Conservation (phyloP, 1,140 invertebrate genomes). For the Drosophila biarmipes region DNA sequence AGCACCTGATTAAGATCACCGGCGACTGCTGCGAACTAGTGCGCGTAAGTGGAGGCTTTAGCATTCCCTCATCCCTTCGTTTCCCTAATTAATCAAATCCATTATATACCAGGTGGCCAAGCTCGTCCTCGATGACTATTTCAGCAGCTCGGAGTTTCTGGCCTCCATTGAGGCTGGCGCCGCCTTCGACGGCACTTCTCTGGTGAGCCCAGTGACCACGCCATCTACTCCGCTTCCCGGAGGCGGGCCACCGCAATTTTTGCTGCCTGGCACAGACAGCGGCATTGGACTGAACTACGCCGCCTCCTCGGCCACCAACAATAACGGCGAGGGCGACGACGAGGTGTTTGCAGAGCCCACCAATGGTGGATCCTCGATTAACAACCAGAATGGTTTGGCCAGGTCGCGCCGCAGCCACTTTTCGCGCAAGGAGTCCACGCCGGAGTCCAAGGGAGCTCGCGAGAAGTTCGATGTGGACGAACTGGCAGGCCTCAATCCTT, state of each 20-base stretch:
- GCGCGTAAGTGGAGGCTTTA: conserved; percentile 86
- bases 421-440: conserved; percentile 82
- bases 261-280: conserved; percentile 78
- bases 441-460: conserved; percentile 64
- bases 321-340: conserved; percentile 78
- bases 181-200: conserved; percentile 73
- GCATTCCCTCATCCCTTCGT: background rate
- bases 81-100: background rate
- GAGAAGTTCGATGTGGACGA: conserved; percentile 60
- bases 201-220: conserved; percentile 76
- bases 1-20: conserved; percentile 92
- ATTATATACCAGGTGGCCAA: conserved; percentile 90
- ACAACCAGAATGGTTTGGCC: conserved; percentile 73
- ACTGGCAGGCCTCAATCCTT: conserved; percentile 14
- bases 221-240: conserved; percentile 78
- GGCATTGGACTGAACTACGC: conserved; percentile 79
- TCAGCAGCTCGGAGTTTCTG: conserved; percentile 85
- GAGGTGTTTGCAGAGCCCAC: conserved; percentile 75
- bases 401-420: conserved; percentile 84
- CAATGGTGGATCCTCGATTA: conserved; percentile 33
- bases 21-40: conserved; percentile 93
- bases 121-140: conserved; percentile 93
- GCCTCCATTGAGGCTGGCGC: conserved; percentile 82
- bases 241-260: conserved; percentile 70
- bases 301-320: conserved; percentile 43